phyloP scores from a whole-genome alignment of 2,888 invertebrate genomes.

The Metacarcinus magister region DNA sequence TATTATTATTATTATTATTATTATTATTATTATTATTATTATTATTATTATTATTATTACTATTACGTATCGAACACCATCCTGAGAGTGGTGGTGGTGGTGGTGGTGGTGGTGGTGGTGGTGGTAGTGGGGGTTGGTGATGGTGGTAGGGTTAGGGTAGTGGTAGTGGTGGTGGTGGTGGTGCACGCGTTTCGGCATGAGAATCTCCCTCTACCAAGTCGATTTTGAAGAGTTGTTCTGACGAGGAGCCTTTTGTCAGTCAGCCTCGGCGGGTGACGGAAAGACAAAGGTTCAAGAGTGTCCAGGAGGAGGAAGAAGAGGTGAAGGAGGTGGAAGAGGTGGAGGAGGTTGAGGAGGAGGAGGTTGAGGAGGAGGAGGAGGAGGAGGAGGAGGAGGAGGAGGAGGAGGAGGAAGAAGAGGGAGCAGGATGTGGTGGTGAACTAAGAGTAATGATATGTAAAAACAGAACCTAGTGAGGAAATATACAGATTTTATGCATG shows the following conservation, averaged over 20 bases:
- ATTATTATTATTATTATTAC: no score
- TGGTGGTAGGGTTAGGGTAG: no score
- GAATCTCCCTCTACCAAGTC: not conserved
- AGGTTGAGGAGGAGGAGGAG: not conserved
- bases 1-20: not conserved
- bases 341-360: not conserved
- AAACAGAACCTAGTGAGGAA: not conserved
- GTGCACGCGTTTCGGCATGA: not conserved
- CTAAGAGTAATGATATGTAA: not conserved
- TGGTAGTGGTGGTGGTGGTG: not conserved
- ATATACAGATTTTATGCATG: not conserved
- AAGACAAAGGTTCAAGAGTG: not conserved
- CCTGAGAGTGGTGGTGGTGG: no score
- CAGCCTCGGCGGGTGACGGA: not conserved
- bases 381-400: conserved; percentile 3
- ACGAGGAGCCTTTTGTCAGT: not conserved
- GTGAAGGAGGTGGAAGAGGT: not conserved
- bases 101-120: no score
- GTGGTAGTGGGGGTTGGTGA: no score
- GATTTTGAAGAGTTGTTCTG: not conserved
- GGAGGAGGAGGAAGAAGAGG: not conserved
- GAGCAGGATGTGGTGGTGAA: not conserved
- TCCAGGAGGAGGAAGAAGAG: not conserved
- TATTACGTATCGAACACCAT: no score
- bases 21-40: not conserved